phyloP scores from a whole-genome alignment of 2,797 vertebrate genomes.

The Tolypeutes matacus region DNA sequence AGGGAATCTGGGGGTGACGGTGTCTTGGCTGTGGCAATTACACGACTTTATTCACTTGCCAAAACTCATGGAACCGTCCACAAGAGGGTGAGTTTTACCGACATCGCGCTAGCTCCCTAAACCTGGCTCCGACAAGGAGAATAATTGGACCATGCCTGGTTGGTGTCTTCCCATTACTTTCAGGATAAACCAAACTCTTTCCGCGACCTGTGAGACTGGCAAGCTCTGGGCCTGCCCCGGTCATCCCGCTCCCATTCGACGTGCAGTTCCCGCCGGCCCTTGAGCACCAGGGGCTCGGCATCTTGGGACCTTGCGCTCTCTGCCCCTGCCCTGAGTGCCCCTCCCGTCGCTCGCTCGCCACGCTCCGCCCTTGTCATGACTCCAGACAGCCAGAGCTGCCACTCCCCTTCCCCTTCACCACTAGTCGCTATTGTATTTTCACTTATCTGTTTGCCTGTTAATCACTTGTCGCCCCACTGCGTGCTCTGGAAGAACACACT shows the following conservation, averaged over 20 bases:
- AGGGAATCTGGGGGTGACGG: too few relatives aligned
- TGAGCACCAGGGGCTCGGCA: neutral
- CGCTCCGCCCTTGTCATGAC: neutral
- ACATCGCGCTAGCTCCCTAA: neutral
- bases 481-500: neutral
- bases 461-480: too few relatives aligned
- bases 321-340: rapidly evolving
- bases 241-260: neutral
- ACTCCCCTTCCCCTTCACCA: neutral
- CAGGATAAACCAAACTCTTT: neutral
- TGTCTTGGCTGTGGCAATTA: neutral
- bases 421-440: neutral
- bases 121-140: neutral
- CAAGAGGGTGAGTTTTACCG: neutral
- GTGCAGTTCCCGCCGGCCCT: neutral
- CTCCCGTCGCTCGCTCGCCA: neutral
- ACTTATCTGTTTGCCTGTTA: neutral
- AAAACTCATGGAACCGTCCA: neutral
- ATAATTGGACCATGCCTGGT: neutral
- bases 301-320: neutral
- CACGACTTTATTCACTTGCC: too few relatives aligned
- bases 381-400: neutral
- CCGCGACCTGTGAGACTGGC: neutral
- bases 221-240: neutral
- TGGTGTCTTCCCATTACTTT: neutral